Conservation (phyloP, 2,797 vertebrate species). For the Siniperca undulata region DNA sequence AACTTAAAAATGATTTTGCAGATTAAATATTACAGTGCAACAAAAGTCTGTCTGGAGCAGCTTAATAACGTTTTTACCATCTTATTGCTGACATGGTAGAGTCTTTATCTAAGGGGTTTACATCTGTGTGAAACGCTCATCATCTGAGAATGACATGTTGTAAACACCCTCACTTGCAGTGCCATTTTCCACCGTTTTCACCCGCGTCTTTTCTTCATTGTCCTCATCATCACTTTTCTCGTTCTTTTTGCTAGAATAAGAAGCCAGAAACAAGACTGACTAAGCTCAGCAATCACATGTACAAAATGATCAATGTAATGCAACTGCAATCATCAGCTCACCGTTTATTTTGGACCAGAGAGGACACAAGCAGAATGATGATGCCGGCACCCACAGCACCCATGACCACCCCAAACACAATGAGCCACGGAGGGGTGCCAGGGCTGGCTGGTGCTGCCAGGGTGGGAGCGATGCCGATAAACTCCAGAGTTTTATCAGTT, state of each 20-base stretch:
- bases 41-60: slow-evolving; percentile 14
- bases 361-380: slow-evolving; percentile 64
- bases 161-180: slow-evolving; percentile 38
- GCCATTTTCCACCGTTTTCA: slow-evolving; percentile 53
- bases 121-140: slow-evolving; percentile 78
- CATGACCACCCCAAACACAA: slow-evolving; percentile 90
- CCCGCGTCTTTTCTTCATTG: slow-evolving; percentile 27
- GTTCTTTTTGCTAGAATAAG: slow-evolving; percentile 59
- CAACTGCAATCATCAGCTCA: slow-evolving; percentile 39
- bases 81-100: background rate
- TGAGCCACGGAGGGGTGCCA: slow-evolving; percentile 89
- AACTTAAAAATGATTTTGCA: slow-evolving; percentile 15
- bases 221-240: slow-evolving; percentile 7
- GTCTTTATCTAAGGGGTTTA: slow-evolving; percentile 47
- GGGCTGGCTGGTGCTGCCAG: slow-evolving; percentile 78
- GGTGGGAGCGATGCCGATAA: slow-evolving; percentile 89
- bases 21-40: background rate
- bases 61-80: background rate
- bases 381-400: slow-evolving; percentile 72
- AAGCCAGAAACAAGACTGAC: background rate
- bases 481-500: slow-evolving; percentile 90
- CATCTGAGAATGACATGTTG: slow-evolving; percentile 73
- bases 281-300: background rate
- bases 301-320: background rate
- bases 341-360: slow-evolving; percentile 69